These are phyloP conservation scores for Dolichopus griseipennis DNA, from an alignment of 2,888 invertebrate species.

Conservation along the genomic window DNA sequence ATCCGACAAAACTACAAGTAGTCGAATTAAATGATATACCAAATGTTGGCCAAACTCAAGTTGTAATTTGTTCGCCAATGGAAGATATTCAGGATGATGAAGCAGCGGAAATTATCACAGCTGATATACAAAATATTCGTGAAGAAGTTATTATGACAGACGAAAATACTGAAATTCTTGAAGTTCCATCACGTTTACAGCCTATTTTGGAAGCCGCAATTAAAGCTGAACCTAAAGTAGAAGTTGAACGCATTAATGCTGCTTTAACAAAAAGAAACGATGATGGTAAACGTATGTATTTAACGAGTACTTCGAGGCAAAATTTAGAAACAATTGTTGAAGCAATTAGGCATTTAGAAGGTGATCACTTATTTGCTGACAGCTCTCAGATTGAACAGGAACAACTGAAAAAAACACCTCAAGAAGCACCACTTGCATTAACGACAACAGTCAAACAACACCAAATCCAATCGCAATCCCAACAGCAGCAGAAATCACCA, in stretches of 20 bases:
- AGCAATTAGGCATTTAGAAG: constrained; percentile 95
- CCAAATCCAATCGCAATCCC: constrained; percentile 21
- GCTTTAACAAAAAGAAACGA: constrained; percentile 35
- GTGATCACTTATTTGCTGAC: constrained; percentile 85
- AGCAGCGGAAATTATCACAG: constrained; percentile 35
- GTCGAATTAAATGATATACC: constrained; percentile 45
- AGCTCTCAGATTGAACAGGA: constrained; percentile 43
- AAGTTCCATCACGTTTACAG: constrained; percentile 39
- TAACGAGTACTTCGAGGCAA: constrained; percentile 67
- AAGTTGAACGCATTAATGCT: constrained; percentile 58
- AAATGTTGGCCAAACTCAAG: constrained; percentile 54
- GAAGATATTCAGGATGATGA: constrained; percentile 38
- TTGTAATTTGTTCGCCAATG: constrained; percentile 52
- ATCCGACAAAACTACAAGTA: constrained; percentile 24
- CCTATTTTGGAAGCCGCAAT: constrained; percentile 78
- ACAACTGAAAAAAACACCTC: constrained; percentile 27
- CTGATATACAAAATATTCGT: constrained; percentile 31
- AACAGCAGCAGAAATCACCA: constrained; percentile 13
- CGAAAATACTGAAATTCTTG: constrained; percentile 33
- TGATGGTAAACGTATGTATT: constrained; percentile 43
- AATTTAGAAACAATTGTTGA: constrained; percentile 97
- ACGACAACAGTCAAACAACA: constrained; percentile 27
- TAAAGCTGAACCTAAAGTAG: constrained; percentile 79
- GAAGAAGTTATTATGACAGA: constrained; percentile 43
- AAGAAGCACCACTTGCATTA: constrained; percentile 40